Base-by-base conservation (phyloP, 2,797 vertebrate genomes). In the Chelon labrosus region DNA sequence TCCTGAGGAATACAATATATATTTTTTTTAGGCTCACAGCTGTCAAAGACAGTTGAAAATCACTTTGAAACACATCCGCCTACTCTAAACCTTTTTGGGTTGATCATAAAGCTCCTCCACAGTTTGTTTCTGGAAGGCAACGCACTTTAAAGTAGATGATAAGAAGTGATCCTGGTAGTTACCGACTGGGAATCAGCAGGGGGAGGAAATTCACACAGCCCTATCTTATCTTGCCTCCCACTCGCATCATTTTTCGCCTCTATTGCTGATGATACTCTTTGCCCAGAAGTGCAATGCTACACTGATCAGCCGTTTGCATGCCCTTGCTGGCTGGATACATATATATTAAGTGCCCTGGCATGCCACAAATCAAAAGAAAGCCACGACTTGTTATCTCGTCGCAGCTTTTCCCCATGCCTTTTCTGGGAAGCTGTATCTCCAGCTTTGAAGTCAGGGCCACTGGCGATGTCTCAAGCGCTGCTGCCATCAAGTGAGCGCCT, bases 381-480 rank as follows among this genome's bases (percentile, higher is more conserved):
- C 83, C 88, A 84, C 86, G 91, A 91, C 92, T 95, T 90, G 93
- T 96, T 96, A 96, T 95, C 94, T 93, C 63, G 82, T 93, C 82
- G 85, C 93, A 92, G 94, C 93, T 92, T 94, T 86, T 81, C 84
- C 22, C 90, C 49, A 10, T 16, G 82, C 85, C 93, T 91, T 90
- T 80, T 72, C 93, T 81, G 86, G 77, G 85, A 92, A 93, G 89
- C 87, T 89, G 75, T 94, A 95, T 95, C 93, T 93, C 82, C 70
- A 63, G 89, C 91, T 93, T 96, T 96, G 96, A 96, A 95, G 95
- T 95, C 74, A 2, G 79, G 93, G 94, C 95, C 94, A 90, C 86
- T 73, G 80, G 94, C 95, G 77, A 89, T 75, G 86, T 93, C 95
- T 94, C 84, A 57, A 94, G 92, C 75, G 1, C 50, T 42, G 85